Percentiles rank a stretch among this genome's conserved stretches.
Conservation (phyloP, 2,888 invertebrate genomes). For the Apamea anceps region DNA sequence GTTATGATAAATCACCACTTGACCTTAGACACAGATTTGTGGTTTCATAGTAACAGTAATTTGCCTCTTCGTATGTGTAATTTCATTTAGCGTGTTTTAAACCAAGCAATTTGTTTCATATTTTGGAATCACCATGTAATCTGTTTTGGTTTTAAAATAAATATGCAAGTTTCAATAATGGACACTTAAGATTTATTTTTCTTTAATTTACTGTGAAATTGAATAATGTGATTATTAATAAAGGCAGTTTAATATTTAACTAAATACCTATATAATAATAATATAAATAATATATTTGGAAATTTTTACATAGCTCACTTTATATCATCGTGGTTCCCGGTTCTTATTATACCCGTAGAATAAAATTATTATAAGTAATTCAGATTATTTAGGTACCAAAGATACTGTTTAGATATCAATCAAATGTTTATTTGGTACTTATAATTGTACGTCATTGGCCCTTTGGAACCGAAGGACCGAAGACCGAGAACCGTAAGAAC, state of each 20-base stretch:
- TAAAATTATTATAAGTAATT: neutral
- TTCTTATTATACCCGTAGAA: neutral
- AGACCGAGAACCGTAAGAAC: neutral
- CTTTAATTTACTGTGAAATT: neutral
- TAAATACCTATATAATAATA: neutral
- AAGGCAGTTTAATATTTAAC: neutral
- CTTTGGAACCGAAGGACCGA: neutral
- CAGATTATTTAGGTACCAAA: neutral
- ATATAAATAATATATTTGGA: too few species aligned
- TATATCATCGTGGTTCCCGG: neutral
- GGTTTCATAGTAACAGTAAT: constrained; percentile 9
- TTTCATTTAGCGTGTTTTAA: constrained; percentile 20
- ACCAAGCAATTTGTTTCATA: neutral
- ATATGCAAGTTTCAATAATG: neutral
- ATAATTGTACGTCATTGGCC: neutral
- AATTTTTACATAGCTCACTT: neutral
- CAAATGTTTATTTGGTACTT: neutral
- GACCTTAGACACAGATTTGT: constrained; percentile 47
- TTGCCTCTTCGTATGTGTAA: constrained; percentile 19
- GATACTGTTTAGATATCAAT: neutral
- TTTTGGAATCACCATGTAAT: neutral
- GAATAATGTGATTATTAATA: neutral
- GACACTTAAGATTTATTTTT: too few species aligned
- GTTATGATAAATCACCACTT: constrained; percentile 21
- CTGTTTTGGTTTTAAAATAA: neutral